Evolutionary conservation across 2,888 invertebrate species (phyloP).

Genomic region (Spilarctia lutea): DNA sequence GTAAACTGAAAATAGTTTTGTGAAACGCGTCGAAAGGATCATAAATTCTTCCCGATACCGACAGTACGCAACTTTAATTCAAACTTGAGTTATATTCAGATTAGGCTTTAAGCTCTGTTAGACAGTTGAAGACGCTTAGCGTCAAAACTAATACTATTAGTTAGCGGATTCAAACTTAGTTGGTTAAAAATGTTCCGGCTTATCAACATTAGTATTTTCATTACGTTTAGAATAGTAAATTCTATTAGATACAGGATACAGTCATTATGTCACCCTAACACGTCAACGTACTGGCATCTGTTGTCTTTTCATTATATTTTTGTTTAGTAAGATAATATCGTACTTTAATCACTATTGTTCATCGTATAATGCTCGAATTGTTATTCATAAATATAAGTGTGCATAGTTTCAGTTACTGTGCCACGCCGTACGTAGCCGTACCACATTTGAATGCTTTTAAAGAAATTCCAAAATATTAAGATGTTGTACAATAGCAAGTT

Average conservation of each 20-base stretch:
- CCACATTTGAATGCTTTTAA: too few relatives aligned
- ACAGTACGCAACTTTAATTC: neutral
- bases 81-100: conserved; percentile 2
- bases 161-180: neutral
- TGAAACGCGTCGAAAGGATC: neutral
- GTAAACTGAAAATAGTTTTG: neutral
- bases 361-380: too few relatives aligned
- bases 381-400: too few relatives aligned
- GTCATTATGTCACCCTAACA: neutral
- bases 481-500: too few relatives aligned
- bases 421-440: too few relatives aligned
- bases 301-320: too few relatives aligned
- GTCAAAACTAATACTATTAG: neutral
- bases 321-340: too few relatives aligned
- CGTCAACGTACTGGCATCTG: too few relatives aligned
- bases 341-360: too few relatives aligned
- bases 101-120: neutral
- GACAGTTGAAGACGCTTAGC: neutral
- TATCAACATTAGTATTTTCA: neutral
- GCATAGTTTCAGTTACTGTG: too few relatives aligned
- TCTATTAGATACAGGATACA: neutral
- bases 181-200: neutral
- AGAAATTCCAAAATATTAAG: too few relatives aligned
- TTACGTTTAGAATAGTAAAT: neutral
- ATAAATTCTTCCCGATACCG: conserved; percentile 4